These are phyloP conservation scores for Meteorus cinctellus DNA, from an alignment of 2,888 invertebrate species.

Conservation along the genomic window DNA sequence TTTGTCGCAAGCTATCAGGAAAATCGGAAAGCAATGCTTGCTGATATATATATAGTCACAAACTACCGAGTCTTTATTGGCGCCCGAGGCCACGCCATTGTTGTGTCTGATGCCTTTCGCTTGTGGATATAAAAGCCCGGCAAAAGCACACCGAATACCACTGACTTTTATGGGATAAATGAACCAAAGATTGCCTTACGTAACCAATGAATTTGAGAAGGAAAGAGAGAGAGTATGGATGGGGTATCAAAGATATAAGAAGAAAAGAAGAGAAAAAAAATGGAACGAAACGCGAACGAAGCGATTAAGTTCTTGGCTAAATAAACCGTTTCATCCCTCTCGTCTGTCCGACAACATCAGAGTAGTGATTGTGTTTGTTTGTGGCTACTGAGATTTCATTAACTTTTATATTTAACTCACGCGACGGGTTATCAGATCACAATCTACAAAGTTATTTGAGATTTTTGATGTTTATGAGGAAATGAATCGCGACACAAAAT, in stretches of 20 bases:
- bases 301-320: constrained; percentile 70
- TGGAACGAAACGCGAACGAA: constrained; percentile 43
- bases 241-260: constrained; percentile 41
- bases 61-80: constrained; percentile 65
- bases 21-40: background rate
- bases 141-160: constrained; percentile 56
- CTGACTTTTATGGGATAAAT: constrained; percentile 67
- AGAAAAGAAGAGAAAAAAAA: constrained; percentile 16
- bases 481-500: too few species aligned
- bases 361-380: constrained; percentile 50
- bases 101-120: constrained; percentile 62
- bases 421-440: constrained; percentile 53
- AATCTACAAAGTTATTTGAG: too few species aligned
- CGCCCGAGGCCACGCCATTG: constrained; percentile 69
- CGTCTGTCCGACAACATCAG: constrained; percentile 36
- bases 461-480: too few species aligned
- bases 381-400: constrained; percentile 71
- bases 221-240: constrained; percentile 36
- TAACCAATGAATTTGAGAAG: constrained; percentile 45
- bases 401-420: constrained; percentile 67
- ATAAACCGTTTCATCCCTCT: constrained; percentile 66
- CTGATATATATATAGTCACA: background rate
- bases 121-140: constrained; percentile 58
- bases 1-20: background rate
- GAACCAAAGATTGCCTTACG: constrained; percentile 59